Evolutionary conservation across 2,888 invertebrate genomes (phyloP), one percentile per base, ranked within the genome.

Genomic region (Drosophila bunnanda): DNA sequence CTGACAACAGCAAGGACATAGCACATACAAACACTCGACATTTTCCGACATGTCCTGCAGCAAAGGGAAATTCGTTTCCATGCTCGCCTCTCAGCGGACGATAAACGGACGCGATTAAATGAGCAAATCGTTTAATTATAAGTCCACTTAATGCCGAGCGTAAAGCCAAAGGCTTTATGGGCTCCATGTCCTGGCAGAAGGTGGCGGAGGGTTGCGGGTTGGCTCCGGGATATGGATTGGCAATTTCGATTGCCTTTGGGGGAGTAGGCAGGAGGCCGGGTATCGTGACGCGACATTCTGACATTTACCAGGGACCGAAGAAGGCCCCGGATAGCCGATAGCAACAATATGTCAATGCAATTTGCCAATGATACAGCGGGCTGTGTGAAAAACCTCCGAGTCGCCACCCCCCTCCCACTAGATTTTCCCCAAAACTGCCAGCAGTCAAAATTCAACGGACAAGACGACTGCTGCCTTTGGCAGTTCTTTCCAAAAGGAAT

Each of bases 91-190:
- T 58, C 72, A 70, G 67, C 62, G 57, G 53, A 56, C 74, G 82
- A 88, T 88, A 88, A 80, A 79, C 76, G 75, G 76, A 77, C 74
- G 75, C 76, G 85, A 84, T 88, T 83, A 78, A 89, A 76, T 78
- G 82, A 77, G 76, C 76, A 89, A 83, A 89, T 79, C 89, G 89
- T 88, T 89, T 89, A 90, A 89, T 89, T 89, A 89, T 84, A 89
- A 84, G 83, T 81, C 77, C 88, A 87, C 85, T 90, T 90, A 88
- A 86, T 79, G 78, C 73, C 74, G 20, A 55, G 62, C 54, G 61
- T 72, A 80, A 88, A 76, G 81, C 88, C 80, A 67, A 76, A 57
- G 79, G 87, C 81, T 86, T 79, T 64, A 71, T 69, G 54, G 53
- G 50, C 75, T 60, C 62, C 72, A 74, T 56, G 34, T 38, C 20